Evolutionary conservation across 2,888 invertebrate genomes (phyloP), one percentile per base, ranked within the genome.

Genomic region (Leptopilina syphax): DNA sequence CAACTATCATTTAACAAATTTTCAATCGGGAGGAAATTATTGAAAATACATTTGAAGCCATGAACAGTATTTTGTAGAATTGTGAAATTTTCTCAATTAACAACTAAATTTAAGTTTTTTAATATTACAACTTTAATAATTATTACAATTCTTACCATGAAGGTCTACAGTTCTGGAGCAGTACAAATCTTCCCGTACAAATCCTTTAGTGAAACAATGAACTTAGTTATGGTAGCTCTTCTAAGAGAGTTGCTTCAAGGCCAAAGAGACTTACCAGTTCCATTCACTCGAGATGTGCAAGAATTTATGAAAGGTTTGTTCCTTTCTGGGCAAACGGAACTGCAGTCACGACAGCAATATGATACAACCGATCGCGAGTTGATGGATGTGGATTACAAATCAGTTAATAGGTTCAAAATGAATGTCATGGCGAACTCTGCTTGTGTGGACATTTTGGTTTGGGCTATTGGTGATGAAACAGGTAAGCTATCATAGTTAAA

Each of bases 361-460:
- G 97, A 97, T 89, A 95, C 95, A 0, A 96, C 96, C 44, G 97
- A 97, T 89, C 94, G 95, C 50, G 97, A 97, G 89, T 96, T 97
- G 85, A 93, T 95, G 12, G 97, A 97, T 88, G 96, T 95, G 81
- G 97, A 97, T 91, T 96, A 93, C 87, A 95, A 95, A 1, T 95
- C 96, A 0, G 96, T 98, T 3, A 97, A 98, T 92, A 96, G 97
- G 91, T 98, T 97, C 91, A 97, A 98, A 93, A 96, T 98, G 60
- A 98, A 98, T 89, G 98, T 99, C 0, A 97, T 98, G 95, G 98
- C 98, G 0, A 98, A 98, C 92, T 98, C 99, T 0, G 98, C 98
- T 0, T 99, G 99, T 90, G 98, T 99, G 0, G 99, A 99, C 92
- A 93, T 99, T 8, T 94, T 99, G 1, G 98, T 99, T 50, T 99